Percentiles rank a stretch among this genome's conserved stretches.
Conservation (phyloP, 2,113 vertebrate genomes). For the Hystrix cristata region DNA sequence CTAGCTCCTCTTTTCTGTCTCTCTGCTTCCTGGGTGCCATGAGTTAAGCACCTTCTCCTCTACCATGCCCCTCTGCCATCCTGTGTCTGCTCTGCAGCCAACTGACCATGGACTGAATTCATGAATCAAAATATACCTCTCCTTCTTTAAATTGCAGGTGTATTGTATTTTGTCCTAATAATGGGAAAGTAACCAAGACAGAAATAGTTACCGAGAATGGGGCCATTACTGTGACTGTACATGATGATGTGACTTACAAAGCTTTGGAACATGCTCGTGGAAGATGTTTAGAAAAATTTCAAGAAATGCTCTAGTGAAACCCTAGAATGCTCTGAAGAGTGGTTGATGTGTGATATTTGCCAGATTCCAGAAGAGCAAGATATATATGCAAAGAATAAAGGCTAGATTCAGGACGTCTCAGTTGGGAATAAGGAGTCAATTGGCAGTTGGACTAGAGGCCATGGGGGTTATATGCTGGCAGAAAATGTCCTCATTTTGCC, state of each 20-base stretch:
- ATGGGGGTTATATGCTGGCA: background rate
- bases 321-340: background rate
- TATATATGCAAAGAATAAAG: background rate
- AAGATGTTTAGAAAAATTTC: background rate
- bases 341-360: background rate
- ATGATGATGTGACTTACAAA: background rate
- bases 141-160: background rate
- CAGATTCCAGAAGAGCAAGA: background rate
- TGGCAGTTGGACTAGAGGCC: background rate
- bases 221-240: background rate
- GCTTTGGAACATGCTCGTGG: background rate
- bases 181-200: background rate
- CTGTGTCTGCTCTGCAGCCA: background rate
- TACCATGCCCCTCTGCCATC: background rate
- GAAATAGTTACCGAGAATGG: background rate
- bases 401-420: background rate
- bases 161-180: background rate
- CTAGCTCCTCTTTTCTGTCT: background rate
- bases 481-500: background rate
- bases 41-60: background rate
- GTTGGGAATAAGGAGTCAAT: background rate
- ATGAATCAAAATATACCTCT: background rate
- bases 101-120: background rate
- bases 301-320: background rate
- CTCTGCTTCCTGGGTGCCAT: background rate